A percentile compares a stretch with the other conserved stretches of the same genome.
Conservation (phyloP, 2,888 invertebrate species). For the Pollenia labialis region DNA sequence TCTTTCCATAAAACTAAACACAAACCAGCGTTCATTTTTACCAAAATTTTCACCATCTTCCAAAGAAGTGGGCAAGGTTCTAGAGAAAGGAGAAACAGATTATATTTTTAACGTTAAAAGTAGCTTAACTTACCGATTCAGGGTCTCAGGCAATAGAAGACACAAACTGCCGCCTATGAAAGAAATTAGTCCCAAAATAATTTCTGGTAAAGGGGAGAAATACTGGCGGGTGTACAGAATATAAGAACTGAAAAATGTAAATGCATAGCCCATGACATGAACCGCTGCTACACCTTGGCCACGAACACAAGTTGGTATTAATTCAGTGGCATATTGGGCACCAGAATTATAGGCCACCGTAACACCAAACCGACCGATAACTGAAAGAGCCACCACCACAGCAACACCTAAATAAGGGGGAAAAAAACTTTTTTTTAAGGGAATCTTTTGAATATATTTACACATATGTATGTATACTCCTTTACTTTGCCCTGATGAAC, state of each 20-base stretch:
- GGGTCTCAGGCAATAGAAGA: conserved; percentile 87
- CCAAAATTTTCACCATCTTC: conserved; percentile 87
- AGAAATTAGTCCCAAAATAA: conserved; percentile 85
- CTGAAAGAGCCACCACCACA: conserved; percentile 84
- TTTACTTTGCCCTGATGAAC: conserved; percentile 74
- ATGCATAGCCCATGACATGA: conserved; percentile 87
- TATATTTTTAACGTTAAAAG: not conserved
- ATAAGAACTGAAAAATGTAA: conserved; percentile 86
- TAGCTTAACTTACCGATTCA: conserved; percentile 78
- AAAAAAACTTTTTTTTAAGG: not conserved
- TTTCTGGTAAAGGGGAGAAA: conserved; percentile 85
- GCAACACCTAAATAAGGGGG: conserved; percentile 74
- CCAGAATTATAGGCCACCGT: conserved; percentile 87
- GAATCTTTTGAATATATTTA: no score
- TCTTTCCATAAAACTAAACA: conserved; percentile 82
- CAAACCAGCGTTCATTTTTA: conserved; percentile 85
- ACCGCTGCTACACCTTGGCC: conserved; percentile 87
- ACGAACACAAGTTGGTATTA: conserved; percentile 87
- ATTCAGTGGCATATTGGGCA: conserved; percentile 87
- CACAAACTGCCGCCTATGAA: conserved; percentile 85
- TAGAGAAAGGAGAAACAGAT: conserved; percentile 50
- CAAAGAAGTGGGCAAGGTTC: conserved; percentile 86
- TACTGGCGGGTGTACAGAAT: conserved; percentile 84
- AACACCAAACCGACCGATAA: conserved; percentile 86
- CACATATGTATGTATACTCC: not conserved